Base-by-base conservation (phyloP, 2,113 vertebrate genomes). In the Chaetorhynchus papuensis region DNA sequence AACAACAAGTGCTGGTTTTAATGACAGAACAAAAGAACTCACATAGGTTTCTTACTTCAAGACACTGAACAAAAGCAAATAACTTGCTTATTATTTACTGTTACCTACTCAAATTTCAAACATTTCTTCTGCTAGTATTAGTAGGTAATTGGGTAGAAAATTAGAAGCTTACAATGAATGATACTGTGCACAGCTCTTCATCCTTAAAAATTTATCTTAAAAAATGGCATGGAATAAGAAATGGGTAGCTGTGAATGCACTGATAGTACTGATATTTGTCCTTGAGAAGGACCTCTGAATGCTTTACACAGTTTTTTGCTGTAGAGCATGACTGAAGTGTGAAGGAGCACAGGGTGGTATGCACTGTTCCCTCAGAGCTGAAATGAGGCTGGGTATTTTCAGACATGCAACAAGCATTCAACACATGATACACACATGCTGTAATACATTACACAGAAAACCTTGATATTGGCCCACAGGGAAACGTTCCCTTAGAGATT, bases 341-440 rank as follows among this genome's bases (percentile, higher is more conserved):
- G 87, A 50, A 83, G 28, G 47, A 70, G 28, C 5, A 5, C 13
- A 3, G 12, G 26, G 19, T n/a, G 15, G 7, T 33, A 4, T 11
- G 9, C 27, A 11, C 26, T 64, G 39, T 44, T 75, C 9, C 26
- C 10, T 37, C 12, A 5, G 61, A 71, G 23, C 44, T 79, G 70
- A 45, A n/a, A 24, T 12, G 24, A 31, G 60, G 19, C 22, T 41
- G 41, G 13, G 4, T 79, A 1, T 64, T 91, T 91, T 66, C 42
- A 61, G 63, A 45, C 0, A 1, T 70, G 47, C 59, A 30, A 4
- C 1, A 3, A 50, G 11, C 18, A 20, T 80, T 89, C 42, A 50
- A 10, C 20, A 35, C 0, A 1, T n/a, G n/a, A 12, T 35, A 17
- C 24, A 17, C 0, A 1, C 3, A 11, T 9, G 1, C 27, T 85